Percentiles rank a stretch among this genome's conserved stretches.
phyloP scores from a whole-genome alignment of 2,113 vertebrate species.

The Actenoides lindsayi region DNA sequence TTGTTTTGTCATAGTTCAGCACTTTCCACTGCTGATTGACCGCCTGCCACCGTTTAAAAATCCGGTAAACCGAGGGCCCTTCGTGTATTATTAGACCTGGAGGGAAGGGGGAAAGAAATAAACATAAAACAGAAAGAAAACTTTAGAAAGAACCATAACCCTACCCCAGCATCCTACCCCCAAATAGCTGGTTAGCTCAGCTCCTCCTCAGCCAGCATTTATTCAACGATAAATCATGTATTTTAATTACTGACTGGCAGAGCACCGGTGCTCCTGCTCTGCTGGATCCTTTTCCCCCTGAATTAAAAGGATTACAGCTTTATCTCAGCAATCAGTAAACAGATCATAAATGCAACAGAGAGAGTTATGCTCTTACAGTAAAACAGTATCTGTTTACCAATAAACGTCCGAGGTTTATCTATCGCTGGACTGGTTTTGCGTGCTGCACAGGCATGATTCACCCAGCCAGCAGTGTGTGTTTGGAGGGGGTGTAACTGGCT shows the following conservation, averaged over 20 bases:
- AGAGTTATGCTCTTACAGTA: background rate
- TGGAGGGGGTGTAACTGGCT: background rate
- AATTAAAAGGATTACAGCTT: constrained; percentile 36
- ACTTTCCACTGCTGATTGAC: constrained; percentile 99
- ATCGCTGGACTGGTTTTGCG: background rate
- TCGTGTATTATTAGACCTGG: constrained; percentile 96
- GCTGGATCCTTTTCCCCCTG: background rate
- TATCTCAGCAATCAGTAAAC: background rate
- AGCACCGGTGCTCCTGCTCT: background rate
- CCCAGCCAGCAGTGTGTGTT: background rate
- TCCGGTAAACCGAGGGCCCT: constrained; percentile 96
- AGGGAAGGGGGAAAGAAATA: constrained; percentile 57
- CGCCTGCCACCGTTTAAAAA: constrained; percentile 98
- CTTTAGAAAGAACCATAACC: constrained; percentile 22
- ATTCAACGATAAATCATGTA: background rate
- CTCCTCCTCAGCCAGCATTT: background rate
- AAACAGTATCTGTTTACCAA: constrained; percentile 25
- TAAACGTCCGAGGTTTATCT: constrained; percentile 1
- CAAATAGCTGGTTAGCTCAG: background rate
- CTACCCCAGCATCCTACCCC: background rate
- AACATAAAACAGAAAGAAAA: constrained; percentile 34
- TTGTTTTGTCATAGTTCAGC: constrained; percentile 95
- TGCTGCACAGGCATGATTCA: constrained; percentile 51
- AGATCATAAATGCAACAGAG: background rate
- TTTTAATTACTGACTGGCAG: background rate